Percentiles rank a stretch among this genome's conserved stretches.
phyloP scores from a whole-genome alignment of 2,888 invertebrate genomes.

The Phaonia tiefii region DNA sequence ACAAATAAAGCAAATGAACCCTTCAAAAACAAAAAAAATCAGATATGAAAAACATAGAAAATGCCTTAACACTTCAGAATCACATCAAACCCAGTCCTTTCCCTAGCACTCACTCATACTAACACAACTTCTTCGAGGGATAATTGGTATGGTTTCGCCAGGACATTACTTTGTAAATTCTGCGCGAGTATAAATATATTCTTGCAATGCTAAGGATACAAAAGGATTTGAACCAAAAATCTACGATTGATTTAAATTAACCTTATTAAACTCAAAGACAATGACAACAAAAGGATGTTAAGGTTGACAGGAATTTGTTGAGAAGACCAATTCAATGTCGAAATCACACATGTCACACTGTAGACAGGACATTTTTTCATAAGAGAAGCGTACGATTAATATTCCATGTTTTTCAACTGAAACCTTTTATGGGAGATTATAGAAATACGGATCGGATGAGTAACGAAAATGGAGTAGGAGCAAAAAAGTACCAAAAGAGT shows the following conservation, averaged over 20 bases:
- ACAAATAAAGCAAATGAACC: constrained; percentile 54
- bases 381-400: no score
- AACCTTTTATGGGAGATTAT: no score
- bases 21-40: constrained; percentile 43
- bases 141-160: constrained; percentile 17
- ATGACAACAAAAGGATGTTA: background rate
- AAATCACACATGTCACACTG: no score
- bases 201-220: background rate
- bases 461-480: no score
- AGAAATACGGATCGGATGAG: no score
- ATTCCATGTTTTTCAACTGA: no score
- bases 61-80: constrained; percentile 26
- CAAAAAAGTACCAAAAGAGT: no score
- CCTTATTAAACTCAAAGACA: background rate
- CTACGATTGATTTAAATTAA: constrained; percentile 24
- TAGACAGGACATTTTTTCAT: no score
- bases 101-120: background rate
- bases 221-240: constrained; percentile 15
- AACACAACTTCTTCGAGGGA: background rate
- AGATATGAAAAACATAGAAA: constrained; percentile 19
- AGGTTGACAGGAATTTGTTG: no score
- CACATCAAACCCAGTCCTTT: constrained; percentile 9
- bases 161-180: background rate
- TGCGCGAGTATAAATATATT: no score
- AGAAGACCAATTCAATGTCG: no score